Evolutionary conservation across 2,888 invertebrate species (phyloP), one percentile per base, ranked within the genome.

Genomic region (Pyrochroa serraticornis): DNA sequence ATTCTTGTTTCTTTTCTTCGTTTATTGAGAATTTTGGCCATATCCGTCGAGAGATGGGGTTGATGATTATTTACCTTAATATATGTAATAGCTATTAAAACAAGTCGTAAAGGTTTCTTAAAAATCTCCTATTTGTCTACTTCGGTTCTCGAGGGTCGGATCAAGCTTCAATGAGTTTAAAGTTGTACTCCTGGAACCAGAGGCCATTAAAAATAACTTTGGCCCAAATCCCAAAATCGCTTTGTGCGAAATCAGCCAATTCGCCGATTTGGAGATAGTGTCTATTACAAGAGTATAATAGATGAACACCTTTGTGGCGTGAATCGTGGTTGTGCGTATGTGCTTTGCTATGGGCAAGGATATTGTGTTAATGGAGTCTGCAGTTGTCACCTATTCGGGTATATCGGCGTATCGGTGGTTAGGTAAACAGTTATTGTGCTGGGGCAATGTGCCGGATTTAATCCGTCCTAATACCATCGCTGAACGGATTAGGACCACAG

Each of bases 361-460:
- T 65, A 67, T 66, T 63, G 65, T 65, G 69, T 69, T 71, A 71
- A 68, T 70, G 67, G 66, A 63, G 66, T 57, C 64, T 67, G 64
- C 64, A 66, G 68, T 71, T 72, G 71, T 70, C 69, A 68, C 64
- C 66, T 68, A 70, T 70, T 63, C 66, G 68, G 63, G 71, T 67
- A 68, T 70, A 75, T 75, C 74, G 75, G 71, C 72, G 66, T 72
- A 71, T 72, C 72, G 68, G 70, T 70, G 68, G 71, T 77, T 76
- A 77, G 75, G 77, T 77, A 77, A 79, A 79, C 78, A 79, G 59
- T 74, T 71, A 76, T 79, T 79, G 75, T 79, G 67, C 66, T 65
- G 64, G 70, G 71, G 72, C 75, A 75, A 75, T 74, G 76, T 71
- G 68, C 72, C 72, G 76, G 73, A 63, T 64, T 65, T 77, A 79